A percentile compares a stretch with the other conserved stretches of the same genome.
These are phyloP conservation scores for Cydia splendana DNA, from an alignment of 1,140 invertebrate genomes.

Conservation along the genomic window DNA sequence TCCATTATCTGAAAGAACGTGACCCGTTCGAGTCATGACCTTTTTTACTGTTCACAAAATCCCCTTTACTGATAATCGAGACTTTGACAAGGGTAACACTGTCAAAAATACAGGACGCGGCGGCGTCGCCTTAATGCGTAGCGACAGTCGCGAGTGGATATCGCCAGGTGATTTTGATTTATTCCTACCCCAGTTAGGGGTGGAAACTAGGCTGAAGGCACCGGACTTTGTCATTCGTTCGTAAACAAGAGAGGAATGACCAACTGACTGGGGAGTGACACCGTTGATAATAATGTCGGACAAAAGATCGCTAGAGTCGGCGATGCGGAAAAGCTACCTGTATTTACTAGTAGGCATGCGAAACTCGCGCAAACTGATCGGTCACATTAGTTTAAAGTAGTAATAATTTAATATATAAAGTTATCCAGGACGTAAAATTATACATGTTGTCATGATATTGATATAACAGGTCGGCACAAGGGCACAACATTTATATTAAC, in stretches of 20 bases:
- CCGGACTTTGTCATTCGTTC: conserved; percentile 30
- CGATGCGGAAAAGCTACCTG: neutral
- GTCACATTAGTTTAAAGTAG: no score
- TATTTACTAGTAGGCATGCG: no score
- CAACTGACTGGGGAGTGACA: conserved; percentile 5
- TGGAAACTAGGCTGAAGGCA: conserved; percentile 41
- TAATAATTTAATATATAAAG: no score
- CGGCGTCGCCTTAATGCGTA: conserved; percentile 21
- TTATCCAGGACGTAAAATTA: no score
- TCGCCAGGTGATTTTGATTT: conserved; percentile 42
- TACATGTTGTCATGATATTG: no score
- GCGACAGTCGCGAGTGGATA: conserved; percentile 10
- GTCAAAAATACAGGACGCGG: conserved; percentile 26
- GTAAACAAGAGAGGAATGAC: conserved; percentile 31
- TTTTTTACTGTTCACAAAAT: conserved; percentile 27
- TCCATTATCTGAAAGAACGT: conserved; percentile 30
- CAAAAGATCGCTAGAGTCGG: neutral
- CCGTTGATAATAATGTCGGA: neutral
- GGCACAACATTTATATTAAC: no score
- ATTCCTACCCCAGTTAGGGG: conserved; percentile 47
- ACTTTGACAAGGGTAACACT: conserved; percentile 27
- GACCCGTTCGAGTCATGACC: conserved; percentile 25
- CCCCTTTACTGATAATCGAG: conserved; percentile 32
- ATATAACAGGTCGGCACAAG: no score
- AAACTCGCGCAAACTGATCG: no score